These are phyloP conservation scores for Protaetia brevitarsis DNA, from an alignment of 1,140 invertebrate species.

Conservation along the genomic window DNA sequence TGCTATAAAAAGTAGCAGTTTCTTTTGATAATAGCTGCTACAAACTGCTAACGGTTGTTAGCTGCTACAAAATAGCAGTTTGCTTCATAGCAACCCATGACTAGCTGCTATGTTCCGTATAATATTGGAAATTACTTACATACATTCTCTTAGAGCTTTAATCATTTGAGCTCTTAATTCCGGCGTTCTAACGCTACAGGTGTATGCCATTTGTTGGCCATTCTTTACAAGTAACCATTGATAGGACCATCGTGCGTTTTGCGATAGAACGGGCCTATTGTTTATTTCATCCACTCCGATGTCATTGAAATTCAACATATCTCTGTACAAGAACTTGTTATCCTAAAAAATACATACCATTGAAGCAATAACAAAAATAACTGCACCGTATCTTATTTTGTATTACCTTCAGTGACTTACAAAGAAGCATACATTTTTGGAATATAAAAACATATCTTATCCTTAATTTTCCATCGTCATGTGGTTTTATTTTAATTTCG, in stretches of 20 bases:
- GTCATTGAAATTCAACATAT: conserved; percentile 78
- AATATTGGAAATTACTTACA: conserved; percentile 70
- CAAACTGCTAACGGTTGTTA: too few relatives aligned
- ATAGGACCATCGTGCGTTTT: conserved; percentile 73
- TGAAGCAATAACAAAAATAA: background rate
- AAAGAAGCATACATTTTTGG: conserved; percentile 94
- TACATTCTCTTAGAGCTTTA: conserved; percentile 84
- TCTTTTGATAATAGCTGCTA: too few relatives aligned
- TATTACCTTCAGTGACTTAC: conserved; percentile 63
- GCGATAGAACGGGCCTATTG: conserved; percentile 59
- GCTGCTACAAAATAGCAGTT: too few relatives aligned
- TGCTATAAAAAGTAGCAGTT: too few relatives aligned
- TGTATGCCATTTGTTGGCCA: conserved; percentile 79
- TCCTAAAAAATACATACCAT: conserved; percentile 61
- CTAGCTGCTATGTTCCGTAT: too few relatives aligned
- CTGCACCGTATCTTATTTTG: conserved; percentile 28
- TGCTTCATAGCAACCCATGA: too few relatives aligned
- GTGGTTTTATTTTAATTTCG: conserved; percentile 88
- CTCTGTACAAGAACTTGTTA: conserved; percentile 89
- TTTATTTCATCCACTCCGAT: conserved; percentile 81
- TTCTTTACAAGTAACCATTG: conserved; percentile 82
- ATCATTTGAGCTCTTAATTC: conserved; percentile 89
- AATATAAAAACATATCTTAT: conserved; percentile 94
- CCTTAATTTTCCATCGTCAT: conserved; percentile 82
- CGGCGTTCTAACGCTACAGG: conserved; percentile 85